A percentile compares a stretch with the other conserved stretches of the same genome.
Conservation (phyloP, 1,140 invertebrate genomes). For the Pseudobourletiella spinata region DNA sequence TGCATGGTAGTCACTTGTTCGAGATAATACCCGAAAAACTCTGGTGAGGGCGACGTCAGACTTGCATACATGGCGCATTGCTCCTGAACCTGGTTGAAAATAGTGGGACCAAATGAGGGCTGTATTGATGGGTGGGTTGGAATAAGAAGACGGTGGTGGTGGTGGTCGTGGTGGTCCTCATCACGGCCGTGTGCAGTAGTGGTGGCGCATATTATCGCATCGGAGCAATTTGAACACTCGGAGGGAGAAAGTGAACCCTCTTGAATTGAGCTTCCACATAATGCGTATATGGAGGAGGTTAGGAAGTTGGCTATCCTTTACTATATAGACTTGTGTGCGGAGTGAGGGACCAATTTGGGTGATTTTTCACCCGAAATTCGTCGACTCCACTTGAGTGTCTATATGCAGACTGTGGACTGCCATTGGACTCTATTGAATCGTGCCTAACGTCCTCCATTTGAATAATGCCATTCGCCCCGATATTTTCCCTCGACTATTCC, state of each 20-base stretch:
- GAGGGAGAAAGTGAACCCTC: slow-evolving; percentile 6
- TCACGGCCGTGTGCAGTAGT: neutral
- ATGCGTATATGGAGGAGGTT: neutral
- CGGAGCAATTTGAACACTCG: neutral
- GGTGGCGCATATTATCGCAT: neutral
- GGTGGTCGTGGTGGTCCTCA: neutral
- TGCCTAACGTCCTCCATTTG: slow-evolving; percentile 4
- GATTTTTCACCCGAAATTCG: neutral
- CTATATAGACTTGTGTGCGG: neutral
- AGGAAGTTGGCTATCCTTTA: neutral
- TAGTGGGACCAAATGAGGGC: too few relatives aligned
- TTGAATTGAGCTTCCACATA: neutral
- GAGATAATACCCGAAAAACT: too few relatives aligned
- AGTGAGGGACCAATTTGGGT: slow-evolving; percentile 2
- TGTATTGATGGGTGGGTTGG: too few relatives aligned
- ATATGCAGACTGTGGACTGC: neutral
- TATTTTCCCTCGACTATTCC: neutral
- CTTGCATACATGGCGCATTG: too few relatives aligned
- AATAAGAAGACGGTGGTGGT: neutral
- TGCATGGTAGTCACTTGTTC: too few relatives aligned
- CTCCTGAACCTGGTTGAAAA: too few relatives aligned
- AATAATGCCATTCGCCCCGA: neutral
- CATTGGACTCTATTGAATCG: slow-evolving; percentile 9
- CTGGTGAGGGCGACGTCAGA: too few relatives aligned
- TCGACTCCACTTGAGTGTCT: neutral